Conservation (phyloP, 2,888 invertebrate genomes). For the Emmelina monodactyla region DNA sequence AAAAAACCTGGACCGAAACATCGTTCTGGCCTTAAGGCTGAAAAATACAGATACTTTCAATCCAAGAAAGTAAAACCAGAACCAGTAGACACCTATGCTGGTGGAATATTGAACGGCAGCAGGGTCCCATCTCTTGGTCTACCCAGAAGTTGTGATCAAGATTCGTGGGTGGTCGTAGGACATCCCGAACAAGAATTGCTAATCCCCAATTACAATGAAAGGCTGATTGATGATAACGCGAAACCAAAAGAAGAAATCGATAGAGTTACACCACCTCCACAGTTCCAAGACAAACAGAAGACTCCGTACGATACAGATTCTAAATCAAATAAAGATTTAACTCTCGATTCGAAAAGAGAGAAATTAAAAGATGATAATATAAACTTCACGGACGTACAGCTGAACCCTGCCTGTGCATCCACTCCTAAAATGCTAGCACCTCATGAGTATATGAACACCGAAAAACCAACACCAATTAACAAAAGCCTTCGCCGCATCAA, state of each 20-base stretch:
- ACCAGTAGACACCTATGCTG: constrained; percentile 36
- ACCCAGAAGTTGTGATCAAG: constrained; percentile 41
- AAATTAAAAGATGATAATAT: constrained; percentile 51
- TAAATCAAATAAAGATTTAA: constrained; percentile 38
- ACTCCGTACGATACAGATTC: constrained; percentile 36
- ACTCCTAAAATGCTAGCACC: constrained; percentile 59
- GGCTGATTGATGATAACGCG: constrained; percentile 34
- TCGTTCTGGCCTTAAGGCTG: constrained; percentile 35
- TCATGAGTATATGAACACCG: constrained; percentile 40
- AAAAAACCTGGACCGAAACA: constrained; percentile 57
- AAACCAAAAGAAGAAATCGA: constrained; percentile 27
- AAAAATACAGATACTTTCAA: constrained; percentile 46
- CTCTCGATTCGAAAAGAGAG: constrained; percentile 52
- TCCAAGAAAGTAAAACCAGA: constrained; percentile 43
- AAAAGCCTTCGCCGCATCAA: constrained; percentile 31
- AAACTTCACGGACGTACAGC: constrained; percentile 45
- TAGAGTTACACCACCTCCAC: constrained; percentile 48
- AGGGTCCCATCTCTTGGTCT: constrained; percentile 53
- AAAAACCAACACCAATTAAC: constrained; percentile 14
- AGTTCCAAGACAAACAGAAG: constrained; percentile 53
- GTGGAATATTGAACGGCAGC: constrained; percentile 43
- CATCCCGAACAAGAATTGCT: constrained; percentile 48
- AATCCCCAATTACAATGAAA: constrained; percentile 52
- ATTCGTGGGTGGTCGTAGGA: constrained; percentile 52
- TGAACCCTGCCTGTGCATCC: constrained; percentile 53